These are phyloP conservation scores for Nomada fucata DNA, from an alignment of 2,888 invertebrate genomes.

Conservation along the genomic window DNA sequence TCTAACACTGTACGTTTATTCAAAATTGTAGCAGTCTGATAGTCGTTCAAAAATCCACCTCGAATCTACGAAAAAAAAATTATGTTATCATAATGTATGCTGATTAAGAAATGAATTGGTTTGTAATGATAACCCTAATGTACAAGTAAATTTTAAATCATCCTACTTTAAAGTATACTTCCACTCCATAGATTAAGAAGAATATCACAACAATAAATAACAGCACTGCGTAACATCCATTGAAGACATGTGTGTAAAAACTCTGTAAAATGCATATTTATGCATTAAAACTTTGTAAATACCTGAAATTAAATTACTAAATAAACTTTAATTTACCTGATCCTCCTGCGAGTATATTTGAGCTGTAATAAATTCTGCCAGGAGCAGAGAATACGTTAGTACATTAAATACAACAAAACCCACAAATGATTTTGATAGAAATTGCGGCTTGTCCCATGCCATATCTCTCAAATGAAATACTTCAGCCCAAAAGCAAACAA, in stretches of 20 bases:
- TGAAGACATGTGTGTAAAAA: slow-evolving; percentile 94
- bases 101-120: neutral
- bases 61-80: slow-evolving; percentile 86
- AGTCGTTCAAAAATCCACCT: slow-evolving; percentile 92
- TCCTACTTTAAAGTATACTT: slow-evolving; percentile 95
- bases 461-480: slow-evolving; percentile 95
- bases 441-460: slow-evolving; percentile 94
- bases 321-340: slow-evolving; percentile 69
- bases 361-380: slow-evolving; percentile 89
- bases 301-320: neutral
- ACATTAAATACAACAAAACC: slow-evolving; percentile 96
- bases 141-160: slow-evolving; percentile 5
- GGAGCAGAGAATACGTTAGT: slow-evolving; percentile 93
- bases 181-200: slow-evolving; percentile 97
- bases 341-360: slow-evolving; percentile 82
- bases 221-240: slow-evolving; percentile 96
- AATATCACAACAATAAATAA: slow-evolving; percentile 95
- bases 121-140: neutral
- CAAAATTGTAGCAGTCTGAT: slow-evolving; percentile 87
- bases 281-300: slow-evolving; percentile 20
- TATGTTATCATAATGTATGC: neutral
- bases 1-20: slow-evolving; percentile 81
- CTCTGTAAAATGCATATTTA: slow-evolving; percentile 84
- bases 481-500: slow-evolving; percentile 98
- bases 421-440: slow-evolving; percentile 95